Percentiles rank a stretch among this genome's conserved stretches.
These are phyloP conservation scores for Tachypleus tridentatus DNA, from an alignment of 1,140 invertebrate genomes.

Conservation along the genomic window DNA sequence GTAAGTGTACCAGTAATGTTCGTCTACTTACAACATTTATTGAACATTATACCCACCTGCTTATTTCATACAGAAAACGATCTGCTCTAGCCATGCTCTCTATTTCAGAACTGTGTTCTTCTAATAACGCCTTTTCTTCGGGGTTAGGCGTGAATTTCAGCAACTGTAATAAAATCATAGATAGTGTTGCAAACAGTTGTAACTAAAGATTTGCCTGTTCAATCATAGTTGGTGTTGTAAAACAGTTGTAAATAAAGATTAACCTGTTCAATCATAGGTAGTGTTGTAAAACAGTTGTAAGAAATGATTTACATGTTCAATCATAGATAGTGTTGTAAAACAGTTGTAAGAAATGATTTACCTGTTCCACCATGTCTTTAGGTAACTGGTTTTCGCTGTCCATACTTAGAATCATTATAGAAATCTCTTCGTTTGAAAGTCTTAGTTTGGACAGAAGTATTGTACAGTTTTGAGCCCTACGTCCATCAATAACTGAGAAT, in stretches of 20 bases:
- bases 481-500: constrained; percentile 72
- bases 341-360: constrained; percentile 17
- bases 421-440: constrained; percentile 89
- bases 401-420: constrained; percentile 80
- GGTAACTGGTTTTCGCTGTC: constrained; percentile 86
- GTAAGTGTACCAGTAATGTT: too few relatives aligned
- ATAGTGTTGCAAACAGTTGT: too few relatives aligned
- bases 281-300: too few relatives aligned
- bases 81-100: constrained; percentile 86
- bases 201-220: too few relatives aligned
- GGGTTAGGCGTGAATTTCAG: constrained; percentile 90
- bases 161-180: constrained; percentile 36
- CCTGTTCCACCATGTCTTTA: constrained; percentile 95
- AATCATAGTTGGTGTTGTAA: too few relatives aligned
- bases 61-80: constrained; percentile 87
- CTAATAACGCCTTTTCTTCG: constrained; percentile 79
- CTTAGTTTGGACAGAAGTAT: constrained; percentile 93
- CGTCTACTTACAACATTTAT: too few relatives aligned
- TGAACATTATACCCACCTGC: constrained; percentile 13
- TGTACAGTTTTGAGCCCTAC: constrained; percentile 93
- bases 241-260: too few relatives aligned
- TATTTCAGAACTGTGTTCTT: constrained; percentile 85
- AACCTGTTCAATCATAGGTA: too few relatives aligned
- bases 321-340: too few relatives aligned
- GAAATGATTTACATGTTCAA: too few relatives aligned